Percentiles rank a stretch among this genome's conserved stretches.
These are phyloP conservation scores for Crypturellus undulatus DNA, from an alignment of 2,113 vertebrate genomes.

Conservation along the genomic window DNA sequence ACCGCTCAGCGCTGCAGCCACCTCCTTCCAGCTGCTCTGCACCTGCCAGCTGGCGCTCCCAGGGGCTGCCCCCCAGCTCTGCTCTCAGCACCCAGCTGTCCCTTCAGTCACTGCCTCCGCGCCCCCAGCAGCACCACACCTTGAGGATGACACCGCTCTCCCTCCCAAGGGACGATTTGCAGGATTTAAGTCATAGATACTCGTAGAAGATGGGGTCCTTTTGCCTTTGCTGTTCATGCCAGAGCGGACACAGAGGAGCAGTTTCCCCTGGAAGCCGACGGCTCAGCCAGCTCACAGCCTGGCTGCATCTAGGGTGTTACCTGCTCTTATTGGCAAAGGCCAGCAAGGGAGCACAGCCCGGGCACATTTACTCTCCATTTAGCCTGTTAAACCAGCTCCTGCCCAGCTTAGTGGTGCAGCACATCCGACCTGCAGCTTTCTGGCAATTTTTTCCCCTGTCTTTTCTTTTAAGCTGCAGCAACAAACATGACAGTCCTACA, in stretches of 20 bases:
- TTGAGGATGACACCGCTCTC: neutral
- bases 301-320: constrained; percentile 47
- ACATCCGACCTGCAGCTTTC: neutral
- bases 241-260: fast-evolving
- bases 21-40: neutral
- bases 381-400: constrained; percentile 48
- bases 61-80: neutral
- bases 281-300: neutral
- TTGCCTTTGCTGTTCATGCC: neutral
- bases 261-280: neutral
- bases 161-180: neutral
- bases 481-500: neutral
- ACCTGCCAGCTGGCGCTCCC: neutral
- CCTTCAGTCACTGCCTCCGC: neutral
- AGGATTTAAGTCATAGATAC: neutral
- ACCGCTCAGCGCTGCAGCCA: neutral
- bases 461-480: neutral
- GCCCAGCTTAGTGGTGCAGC: neutral
- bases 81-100: neutral
- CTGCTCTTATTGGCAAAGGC: neutral
- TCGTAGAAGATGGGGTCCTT: fast-evolving
- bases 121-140: fast-evolving
- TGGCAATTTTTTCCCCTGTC: neutral
- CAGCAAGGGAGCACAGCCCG: neutral
- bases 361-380: neutral